Evolutionary conservation across 2,888 invertebrate species (phyloP).

Genomic region (Limnephilus auricula): DNA sequence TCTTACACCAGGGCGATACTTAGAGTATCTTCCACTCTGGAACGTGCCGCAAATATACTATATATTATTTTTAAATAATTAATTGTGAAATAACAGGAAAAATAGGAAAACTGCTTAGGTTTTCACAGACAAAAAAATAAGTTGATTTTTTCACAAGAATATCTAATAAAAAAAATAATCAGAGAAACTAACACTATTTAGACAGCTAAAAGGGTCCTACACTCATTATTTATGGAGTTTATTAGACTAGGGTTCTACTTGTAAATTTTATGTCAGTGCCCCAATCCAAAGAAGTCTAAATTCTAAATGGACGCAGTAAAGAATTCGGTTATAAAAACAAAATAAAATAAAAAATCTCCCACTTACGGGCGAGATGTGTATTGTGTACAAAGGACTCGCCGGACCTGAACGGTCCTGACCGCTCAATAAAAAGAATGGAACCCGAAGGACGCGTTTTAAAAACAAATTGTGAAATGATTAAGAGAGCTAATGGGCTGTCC

Average conservation of each 20-base stretch:
- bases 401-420: slow-evolving; percentile 26
- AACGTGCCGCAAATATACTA: too few relatives aligned
- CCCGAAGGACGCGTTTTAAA: slow-evolving; percentile 54
- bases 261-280: neutral
- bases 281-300: slow-evolving; percentile 42
- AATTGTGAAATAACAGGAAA: too few relatives aligned
- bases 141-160: too few relatives aligned
- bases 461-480: slow-evolving; percentile 62
- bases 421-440: slow-evolving; percentile 51
- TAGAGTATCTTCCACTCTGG: too few relatives aligned
- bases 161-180: too few relatives aligned
- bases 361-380: slow-evolving; percentile 42
- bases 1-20: too few relatives aligned
- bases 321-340: slow-evolving; percentile 54
- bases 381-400: slow-evolving; percentile 54
- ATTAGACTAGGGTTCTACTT: neutral
- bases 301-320: slow-evolving; percentile 59
- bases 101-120: too few relatives aligned
- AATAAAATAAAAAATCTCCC: slow-evolving; percentile 44
- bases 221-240: neutral
- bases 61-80: too few relatives aligned
- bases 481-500: slow-evolving; percentile 53
- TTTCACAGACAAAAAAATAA: too few relatives aligned
- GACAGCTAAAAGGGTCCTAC: neutral
- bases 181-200: too few relatives aligned